Conservation (phyloP, 1,140 invertebrate genomes). For the Drosophila jambulina region DNA sequence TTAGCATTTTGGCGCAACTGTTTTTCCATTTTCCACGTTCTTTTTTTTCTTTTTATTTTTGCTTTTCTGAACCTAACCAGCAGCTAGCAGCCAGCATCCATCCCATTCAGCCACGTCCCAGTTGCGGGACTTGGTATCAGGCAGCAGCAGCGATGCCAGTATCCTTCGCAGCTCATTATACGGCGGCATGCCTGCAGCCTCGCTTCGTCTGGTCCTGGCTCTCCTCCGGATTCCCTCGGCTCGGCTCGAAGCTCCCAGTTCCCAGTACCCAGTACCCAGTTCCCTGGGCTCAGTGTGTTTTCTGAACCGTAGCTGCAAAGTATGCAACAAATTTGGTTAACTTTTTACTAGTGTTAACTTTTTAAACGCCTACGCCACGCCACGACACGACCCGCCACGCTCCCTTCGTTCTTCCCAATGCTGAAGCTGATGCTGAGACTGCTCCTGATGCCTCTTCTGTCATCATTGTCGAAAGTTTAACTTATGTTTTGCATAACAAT, state of each 20-base stretch:
- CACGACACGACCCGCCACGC: conserved; percentile 18
- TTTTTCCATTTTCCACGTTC: conserved; percentile 30
- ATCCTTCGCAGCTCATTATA: conserved; percentile 71
- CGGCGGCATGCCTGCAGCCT: conserved; percentile 48
- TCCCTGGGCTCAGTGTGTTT: conserved; percentile 64
- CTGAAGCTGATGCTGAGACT: background rate
- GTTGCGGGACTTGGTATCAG: conserved; percentile 55
- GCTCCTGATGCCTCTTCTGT: conserved; percentile 23
- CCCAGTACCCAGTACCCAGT: background rate
- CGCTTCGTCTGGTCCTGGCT: conserved; percentile 22
- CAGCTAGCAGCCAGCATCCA: conserved; percentile 65
- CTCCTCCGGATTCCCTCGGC: conserved; percentile 15
- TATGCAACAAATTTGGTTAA: conserved; percentile 82
- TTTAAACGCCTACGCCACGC: conserved; percentile 62
- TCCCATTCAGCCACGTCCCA: conserved; percentile 46
- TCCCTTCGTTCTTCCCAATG: background rate
- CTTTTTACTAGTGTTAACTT: conserved; percentile 79
- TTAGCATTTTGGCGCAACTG: conserved; percentile 72
- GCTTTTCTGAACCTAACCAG: conserved; percentile 7
- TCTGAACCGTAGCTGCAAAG: conserved; percentile 75
- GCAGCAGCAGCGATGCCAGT: conserved; percentile 25
- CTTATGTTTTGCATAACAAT: conserved; percentile 70
- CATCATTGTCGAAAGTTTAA: conserved; percentile 59
- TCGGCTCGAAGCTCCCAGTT: conserved; percentile 19
- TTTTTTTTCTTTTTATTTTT: background rate